Percentiles rank a stretch among this genome's conserved stretches.
Conservation (phyloP, 2,113 vertebrate genomes). For the Ptychochromis oligacanthus region DNA sequence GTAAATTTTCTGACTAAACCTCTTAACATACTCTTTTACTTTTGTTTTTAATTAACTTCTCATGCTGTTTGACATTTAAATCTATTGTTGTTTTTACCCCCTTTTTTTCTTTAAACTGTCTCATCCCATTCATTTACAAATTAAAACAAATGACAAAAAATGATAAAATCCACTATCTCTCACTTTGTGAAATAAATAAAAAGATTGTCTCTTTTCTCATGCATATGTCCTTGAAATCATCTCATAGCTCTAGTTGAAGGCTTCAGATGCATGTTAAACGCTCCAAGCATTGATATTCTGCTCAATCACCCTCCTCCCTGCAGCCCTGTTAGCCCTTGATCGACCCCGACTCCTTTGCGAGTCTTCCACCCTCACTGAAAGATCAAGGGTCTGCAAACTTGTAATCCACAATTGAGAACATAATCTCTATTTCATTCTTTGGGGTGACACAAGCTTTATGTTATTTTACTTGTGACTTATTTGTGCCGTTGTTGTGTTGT, state of each 20-base stretch:
- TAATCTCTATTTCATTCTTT: conserved; percentile 55
- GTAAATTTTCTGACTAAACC: conserved; percentile 39
- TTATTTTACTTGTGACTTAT: conserved; percentile 31
- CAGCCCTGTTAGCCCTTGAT: conserved; percentile 50
- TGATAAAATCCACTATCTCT: background rate
- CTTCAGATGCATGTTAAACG: conserved; percentile 57
- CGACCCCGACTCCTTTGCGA: conserved; percentile 42
- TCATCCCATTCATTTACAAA: background rate
- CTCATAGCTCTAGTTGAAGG: conserved; percentile 14
- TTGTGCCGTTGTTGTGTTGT: background rate
- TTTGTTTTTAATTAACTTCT: conserved; percentile 37
- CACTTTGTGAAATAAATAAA: background rate
- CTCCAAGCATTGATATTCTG: conserved; percentile 62
- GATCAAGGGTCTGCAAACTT: conserved; percentile 56
- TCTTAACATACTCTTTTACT: background rate
- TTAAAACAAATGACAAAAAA: background rate
- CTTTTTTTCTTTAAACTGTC: background rate
- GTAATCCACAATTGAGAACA: conserved; percentile 59
- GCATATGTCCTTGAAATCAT: conserved; percentile 26
- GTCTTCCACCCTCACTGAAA: conserved; percentile 23
- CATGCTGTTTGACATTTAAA: conserved; percentile 43
- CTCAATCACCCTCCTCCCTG: conserved; percentile 44
- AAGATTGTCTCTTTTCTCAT: background rate
- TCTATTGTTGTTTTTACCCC: conserved; percentile 12
- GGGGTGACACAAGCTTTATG: conserved; percentile 8